phyloP scores from a whole-genome alignment of 1,140 invertebrate species.

The Euglossa dilemma region DNA sequence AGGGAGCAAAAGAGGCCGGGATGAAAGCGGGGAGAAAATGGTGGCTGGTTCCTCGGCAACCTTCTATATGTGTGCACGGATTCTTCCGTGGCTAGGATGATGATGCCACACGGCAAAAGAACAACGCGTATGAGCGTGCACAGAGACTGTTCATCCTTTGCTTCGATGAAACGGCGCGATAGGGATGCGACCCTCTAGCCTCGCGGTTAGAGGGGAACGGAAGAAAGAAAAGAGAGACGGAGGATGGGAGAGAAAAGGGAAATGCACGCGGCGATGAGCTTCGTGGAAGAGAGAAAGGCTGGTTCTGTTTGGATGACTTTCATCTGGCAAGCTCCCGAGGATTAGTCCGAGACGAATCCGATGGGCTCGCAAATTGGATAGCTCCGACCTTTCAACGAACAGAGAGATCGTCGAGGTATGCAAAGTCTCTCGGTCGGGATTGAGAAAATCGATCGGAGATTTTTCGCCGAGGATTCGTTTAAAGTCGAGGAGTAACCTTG shows the following conservation, averaged over 20 bases:
- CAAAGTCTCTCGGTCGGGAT: too few relatives aligned
- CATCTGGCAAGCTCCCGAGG: not conserved
- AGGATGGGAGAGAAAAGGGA: not conserved
- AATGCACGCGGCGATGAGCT: not conserved
- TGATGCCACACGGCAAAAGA: conserved; percentile 12
- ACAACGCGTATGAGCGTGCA: conserved; percentile 1
- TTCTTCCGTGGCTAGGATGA: not conserved
- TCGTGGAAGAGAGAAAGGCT: not conserved
- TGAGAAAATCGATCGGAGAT: too few relatives aligned
- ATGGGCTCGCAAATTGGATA: conserved; percentile 3
- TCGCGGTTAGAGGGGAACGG: not conserved
- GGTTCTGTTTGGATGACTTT: not conserved
- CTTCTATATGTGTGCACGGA: not conserved
- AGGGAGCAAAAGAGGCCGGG: conserved; percentile 28
- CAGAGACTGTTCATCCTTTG: conserved; percentile 3
- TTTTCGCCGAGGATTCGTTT: too few relatives aligned
- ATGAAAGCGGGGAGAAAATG: conserved; percentile 27
- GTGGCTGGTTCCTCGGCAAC: not conserved
- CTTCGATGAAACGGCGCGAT: conserved; percentile 60
- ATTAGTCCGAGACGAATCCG: not conserved
- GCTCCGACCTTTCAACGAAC: not conserved
- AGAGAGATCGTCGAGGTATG: too few relatives aligned
- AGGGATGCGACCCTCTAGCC: conserved; percentile 18
- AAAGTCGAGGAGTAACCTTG: too few relatives aligned
- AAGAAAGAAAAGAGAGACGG: not conserved